Conservation (phyloP, 2,797 vertebrate genomes). For the Alcedo atthis region DNA sequence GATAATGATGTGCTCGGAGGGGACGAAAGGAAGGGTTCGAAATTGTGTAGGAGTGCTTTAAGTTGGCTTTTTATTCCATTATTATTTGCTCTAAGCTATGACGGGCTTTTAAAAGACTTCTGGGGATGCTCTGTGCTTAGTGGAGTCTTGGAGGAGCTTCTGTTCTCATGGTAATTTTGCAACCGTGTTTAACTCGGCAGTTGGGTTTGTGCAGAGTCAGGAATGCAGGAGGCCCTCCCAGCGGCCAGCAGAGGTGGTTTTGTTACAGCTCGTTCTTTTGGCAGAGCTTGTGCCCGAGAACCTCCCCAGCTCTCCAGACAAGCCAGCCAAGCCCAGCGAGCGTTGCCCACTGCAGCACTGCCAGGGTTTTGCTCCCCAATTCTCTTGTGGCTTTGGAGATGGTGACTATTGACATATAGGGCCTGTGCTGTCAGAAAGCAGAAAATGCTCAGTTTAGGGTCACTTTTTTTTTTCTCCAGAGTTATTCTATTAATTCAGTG, state of each 20-base stretch:
- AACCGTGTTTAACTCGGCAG: neutral
- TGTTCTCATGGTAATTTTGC: neutral
- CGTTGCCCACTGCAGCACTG: rapidly evolving
- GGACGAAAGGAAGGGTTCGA: neutral
- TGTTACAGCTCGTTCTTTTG: neutral
- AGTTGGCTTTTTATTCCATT: neutral
- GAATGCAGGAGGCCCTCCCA: neutral
- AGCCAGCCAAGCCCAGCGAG: neutral
- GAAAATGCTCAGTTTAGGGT: neutral
- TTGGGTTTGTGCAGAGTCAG: neutral
- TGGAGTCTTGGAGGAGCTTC: neutral
- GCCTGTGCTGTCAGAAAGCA: neutral
- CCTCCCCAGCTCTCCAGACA: no score
- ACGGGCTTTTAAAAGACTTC: neutral
- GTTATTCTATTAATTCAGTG: neutral
- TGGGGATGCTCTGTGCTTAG: neutral
- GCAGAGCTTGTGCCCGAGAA: neutral
- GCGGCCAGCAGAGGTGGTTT: neutral
- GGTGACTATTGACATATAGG: rapidly evolving
- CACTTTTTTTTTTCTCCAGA: neutral
- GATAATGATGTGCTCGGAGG: neutral
- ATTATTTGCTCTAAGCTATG: neutral
- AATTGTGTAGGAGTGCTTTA: neutral
- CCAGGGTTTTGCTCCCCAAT: rapidly evolving
- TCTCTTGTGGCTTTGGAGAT: neutral